phyloP scores from a whole-genome alignment of 2,888 invertebrate species.

The Auanema freiburgensis region DNA sequence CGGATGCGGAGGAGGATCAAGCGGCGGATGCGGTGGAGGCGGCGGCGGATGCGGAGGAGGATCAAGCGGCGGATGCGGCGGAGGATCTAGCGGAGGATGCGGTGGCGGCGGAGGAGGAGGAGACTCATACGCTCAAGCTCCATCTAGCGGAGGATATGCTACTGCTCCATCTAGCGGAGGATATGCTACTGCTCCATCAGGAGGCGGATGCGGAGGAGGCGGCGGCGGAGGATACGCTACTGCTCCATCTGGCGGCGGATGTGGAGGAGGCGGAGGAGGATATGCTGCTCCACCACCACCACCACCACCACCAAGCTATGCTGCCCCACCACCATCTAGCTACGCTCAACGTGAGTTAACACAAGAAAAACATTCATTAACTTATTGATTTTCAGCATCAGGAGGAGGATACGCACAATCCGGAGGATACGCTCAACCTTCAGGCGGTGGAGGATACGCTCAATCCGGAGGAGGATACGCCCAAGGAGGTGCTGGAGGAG shows the following conservation, averaged over 20 bases:
- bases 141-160: constrained; percentile 24
- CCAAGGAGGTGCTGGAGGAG: constrained; percentile 10
- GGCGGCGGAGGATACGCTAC: constrained; percentile 25
- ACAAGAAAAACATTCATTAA: background rate
- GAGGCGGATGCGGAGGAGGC: constrained; percentile 27
- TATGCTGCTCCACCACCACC: constrained; percentile 16
- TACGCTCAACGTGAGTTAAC: constrained; percentile 7
- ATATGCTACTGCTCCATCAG: constrained; percentile 10
- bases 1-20: constrained; percentile 1
- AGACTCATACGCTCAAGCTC: background rate
- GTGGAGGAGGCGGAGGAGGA: constrained; percentile 19
- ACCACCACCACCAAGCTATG: constrained; percentile 14
- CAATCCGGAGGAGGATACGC: constrained; percentile 9
- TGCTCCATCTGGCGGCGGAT: constrained; percentile 33
- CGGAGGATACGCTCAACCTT: background rate
- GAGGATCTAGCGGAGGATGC: constrained; percentile 10
- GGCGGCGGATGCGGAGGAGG: constrained; percentile 6
- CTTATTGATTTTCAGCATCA: background rate
- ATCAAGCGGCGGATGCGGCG: constrained; percentile 25
- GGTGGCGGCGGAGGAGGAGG: constrained; percentile 4
- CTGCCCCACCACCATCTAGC: background rate
- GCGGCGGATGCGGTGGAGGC: constrained; percentile 24
- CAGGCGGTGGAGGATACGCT: constrained; percentile 19
- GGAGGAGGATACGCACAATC: constrained; percentile 20
- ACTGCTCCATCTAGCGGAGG: constrained; percentile 24